A percentile compares a stretch with the other conserved stretches of the same genome.
These are phyloP conservation scores for Pollenia angustigena DNA, from an alignment of 2,888 invertebrate species.

Conservation along the genomic window DNA sequence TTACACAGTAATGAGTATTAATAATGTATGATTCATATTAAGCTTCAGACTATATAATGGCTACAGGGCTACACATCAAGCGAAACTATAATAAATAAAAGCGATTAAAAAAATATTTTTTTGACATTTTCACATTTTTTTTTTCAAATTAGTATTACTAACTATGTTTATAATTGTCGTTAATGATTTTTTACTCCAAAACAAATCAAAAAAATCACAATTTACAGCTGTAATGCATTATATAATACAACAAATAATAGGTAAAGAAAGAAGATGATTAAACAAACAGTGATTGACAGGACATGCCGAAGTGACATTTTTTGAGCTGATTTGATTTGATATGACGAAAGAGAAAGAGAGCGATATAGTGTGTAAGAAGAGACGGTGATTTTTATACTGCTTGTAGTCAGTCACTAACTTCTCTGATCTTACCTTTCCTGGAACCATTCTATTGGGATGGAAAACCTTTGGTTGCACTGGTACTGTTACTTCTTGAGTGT, in stretches of 20 bases:
- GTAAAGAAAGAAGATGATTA: conserved; percentile 30
- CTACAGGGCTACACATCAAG: conserved; percentile 64
- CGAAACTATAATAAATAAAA: not conserved
- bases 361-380: conserved; percentile 66
- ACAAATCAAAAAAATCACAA: conserved; percentile 22
- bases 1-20: conserved; percentile 56
- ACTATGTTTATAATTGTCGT: not conserved
- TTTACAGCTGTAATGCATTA: conserved; percentile 17
- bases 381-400: conserved; percentile 65
- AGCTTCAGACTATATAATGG: conserved; percentile 18
- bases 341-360: conserved; percentile 68
- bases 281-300: conserved; percentile 55
- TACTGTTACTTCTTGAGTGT: conserved; percentile 88
- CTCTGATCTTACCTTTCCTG: conserved; percentile 86
- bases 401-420: conserved; percentile 73
- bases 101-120: conserved; percentile 11
- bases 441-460: conserved; percentile 85
- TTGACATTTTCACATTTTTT: conserved; percentile 10
- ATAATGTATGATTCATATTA: conserved; percentile 39
- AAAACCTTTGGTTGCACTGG: conserved; percentile 92
- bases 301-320: conserved; percentile 50
- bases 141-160: conserved; percentile 4
- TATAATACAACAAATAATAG: conserved; percentile 29
- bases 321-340: conserved; percentile 64
- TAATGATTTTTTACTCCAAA: conserved; percentile 28